Conservation (phyloP, 2,797 vertebrate genomes). For the Gallinago nigripennis region DNA sequence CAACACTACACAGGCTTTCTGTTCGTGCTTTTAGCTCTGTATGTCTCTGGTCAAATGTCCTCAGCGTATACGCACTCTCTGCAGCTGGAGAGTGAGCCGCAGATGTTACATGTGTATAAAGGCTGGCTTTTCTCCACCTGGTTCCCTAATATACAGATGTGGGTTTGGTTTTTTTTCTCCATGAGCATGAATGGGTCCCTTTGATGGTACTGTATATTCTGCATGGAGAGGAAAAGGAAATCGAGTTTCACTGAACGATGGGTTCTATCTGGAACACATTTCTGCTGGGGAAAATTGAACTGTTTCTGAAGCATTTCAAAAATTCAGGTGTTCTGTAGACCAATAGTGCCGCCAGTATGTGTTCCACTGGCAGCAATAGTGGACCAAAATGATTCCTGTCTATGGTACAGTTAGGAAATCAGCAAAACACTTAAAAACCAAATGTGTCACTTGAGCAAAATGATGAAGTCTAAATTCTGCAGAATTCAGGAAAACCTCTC, state of each 20-base stretch:
- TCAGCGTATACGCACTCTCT: not conserved
- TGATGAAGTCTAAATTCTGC: not conserved
- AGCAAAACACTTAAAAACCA: not conserved
- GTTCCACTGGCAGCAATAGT: not conserved
- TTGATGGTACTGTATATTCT: not conserved
- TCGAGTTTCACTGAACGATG: not conserved
- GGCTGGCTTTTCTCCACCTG: not conserved
- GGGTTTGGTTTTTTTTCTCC: not conserved
- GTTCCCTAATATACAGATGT: not conserved
- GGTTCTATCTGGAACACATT: not conserved
- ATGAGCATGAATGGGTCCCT: not conserved
- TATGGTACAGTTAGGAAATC: not conserved
- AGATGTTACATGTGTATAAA: not conserved
- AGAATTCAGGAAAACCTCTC: not conserved
- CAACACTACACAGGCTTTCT: not conserved
- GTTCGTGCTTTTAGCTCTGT: not conserved
- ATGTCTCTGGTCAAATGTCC: not conserved
- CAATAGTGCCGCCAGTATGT: not conserved
- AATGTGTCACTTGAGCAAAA: not conserved
- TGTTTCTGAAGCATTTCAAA: slow-evolving; percentile 1
- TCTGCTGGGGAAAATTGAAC: not conserved
- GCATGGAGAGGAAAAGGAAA: not conserved
- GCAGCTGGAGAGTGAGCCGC: not conserved
- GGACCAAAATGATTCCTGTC: not conserved
- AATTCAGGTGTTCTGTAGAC: not conserved